Conservation (phyloP, 2,888 invertebrate genomes). For the Rhamnusium bicolor region DNA sequence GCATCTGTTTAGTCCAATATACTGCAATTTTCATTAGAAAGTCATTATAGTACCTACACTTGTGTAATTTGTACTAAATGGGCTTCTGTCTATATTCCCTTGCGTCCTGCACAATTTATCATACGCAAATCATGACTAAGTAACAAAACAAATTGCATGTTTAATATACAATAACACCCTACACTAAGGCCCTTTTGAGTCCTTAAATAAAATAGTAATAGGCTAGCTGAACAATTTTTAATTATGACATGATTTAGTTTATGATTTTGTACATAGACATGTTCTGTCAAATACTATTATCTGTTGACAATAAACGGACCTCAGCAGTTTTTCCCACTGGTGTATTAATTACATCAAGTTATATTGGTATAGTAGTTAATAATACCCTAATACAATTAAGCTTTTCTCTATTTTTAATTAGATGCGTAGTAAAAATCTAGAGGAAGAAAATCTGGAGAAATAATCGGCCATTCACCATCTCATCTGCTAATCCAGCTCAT, state of each 20-base stretch:
- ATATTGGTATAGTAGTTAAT: too few relatives aligned
- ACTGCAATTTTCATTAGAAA: constrained; percentile 7
- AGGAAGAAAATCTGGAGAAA: too few relatives aligned
- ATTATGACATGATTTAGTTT: background rate
- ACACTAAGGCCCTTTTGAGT: background rate
- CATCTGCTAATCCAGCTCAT: too few relatives aligned
- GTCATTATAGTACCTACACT: constrained; percentile 10
- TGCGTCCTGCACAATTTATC: constrained; percentile 9
- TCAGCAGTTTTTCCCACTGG: too few relatives aligned
- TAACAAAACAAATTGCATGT: constrained; percentile 26
- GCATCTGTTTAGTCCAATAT: background rate
- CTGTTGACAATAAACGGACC: too few relatives aligned
- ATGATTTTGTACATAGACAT: too few relatives aligned
- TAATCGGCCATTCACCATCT: too few relatives aligned
- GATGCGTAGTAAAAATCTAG: too few relatives aligned
- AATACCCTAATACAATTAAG: too few relatives aligned
- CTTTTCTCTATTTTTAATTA: too few relatives aligned
- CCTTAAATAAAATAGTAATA: background rate
- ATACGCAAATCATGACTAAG: constrained; percentile 23
- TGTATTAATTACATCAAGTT: too few relatives aligned
- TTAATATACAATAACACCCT: constrained; percentile 28
- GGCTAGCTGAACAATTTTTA: background rate
- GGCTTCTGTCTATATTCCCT: background rate
- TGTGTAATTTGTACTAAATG: background rate
- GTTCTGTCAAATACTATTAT: too few relatives aligned